Percentiles rank a stretch among this genome's conserved stretches.
These are phyloP conservation scores for Andrena haemorrhoa DNA, from an alignment of 2,888 invertebrate genomes.

Conservation along the genomic window DNA sequence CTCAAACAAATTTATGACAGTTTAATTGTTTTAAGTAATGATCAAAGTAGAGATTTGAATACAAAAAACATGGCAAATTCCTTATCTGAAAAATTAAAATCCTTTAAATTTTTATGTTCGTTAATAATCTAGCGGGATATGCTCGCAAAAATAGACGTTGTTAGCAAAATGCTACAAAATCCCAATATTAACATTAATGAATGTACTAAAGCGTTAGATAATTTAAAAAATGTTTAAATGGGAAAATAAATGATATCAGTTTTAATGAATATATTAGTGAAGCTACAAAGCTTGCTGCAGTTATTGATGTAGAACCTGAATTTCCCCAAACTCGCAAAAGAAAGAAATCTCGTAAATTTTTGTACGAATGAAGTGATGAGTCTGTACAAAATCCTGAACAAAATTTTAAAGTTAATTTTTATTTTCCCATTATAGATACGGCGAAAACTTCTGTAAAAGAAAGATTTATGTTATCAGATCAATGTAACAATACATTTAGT, in stretches of 20 bases:
- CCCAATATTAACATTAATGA: conserved; percentile 1
- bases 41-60: background rate
- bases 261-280: background rate
- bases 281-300: background rate
- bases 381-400: background rate
- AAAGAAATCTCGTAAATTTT: background rate
- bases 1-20: background rate
- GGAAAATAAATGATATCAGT: background rate
- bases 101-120: background rate
- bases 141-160: background rate
- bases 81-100: background rate
- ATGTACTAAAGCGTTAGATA: background rate
- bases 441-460: background rate
- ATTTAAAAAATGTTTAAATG: background rate
- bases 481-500: background rate
- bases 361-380: background rate
- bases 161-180: background rate
- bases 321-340: background rate
- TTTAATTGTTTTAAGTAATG: background rate
- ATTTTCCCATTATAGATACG: background rate
- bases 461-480: background rate
- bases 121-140: background rate
- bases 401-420: background rate
- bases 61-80: background rate
- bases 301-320: background rate